Percentiles rank a stretch among this genome's conserved stretches.
Evolutionary conservation across 2,888 invertebrate genomes (phyloP).

Genomic region (Cryptocephalus moraei): DNA sequence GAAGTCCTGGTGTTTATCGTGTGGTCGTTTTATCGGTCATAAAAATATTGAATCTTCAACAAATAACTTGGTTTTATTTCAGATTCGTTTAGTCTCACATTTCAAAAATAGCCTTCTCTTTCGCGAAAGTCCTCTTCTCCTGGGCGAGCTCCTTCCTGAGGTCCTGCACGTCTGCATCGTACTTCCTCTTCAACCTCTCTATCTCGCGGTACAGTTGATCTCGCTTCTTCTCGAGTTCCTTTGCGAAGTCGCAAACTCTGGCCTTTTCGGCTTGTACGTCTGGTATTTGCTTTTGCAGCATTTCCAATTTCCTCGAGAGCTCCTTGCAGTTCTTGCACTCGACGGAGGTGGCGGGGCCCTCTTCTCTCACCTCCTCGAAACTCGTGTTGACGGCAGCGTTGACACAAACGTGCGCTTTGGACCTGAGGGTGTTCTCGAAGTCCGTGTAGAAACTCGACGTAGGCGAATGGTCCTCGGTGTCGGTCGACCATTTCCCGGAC

Average conservation of each 20-base stretch:
- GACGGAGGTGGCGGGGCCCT: background rate
- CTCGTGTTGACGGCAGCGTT: slow-evolving; percentile 19
- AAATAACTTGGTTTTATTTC: background rate
- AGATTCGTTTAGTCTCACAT: slow-evolving; percentile 19
- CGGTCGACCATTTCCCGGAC: background rate
- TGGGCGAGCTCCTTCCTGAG: slow-evolving; percentile 51
- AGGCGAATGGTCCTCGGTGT: slow-evolving; percentile 3
- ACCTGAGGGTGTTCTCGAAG: slow-evolving; percentile 13
- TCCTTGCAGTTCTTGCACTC: slow-evolving; percentile 15
- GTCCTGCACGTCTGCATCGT: slow-evolving; percentile 55
- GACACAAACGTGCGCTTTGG: slow-evolving; percentile 1
- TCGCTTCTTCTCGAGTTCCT: slow-evolving; percentile 39
- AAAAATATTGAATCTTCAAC: background rate
- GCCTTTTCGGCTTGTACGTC: slow-evolving; percentile 41
- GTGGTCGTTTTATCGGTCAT: too few relatives aligned
- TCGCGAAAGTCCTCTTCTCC: slow-evolving; percentile 50
- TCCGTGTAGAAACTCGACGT: slow-evolving; percentile 17
- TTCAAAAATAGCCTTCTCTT: slow-evolving; percentile 46
- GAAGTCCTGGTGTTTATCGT: too few relatives aligned
- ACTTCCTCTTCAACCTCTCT: slow-evolving; percentile 41
- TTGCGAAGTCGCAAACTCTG: slow-evolving; percentile 37
- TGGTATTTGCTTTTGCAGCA: slow-evolving; percentile 45
- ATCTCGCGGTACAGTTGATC: slow-evolving; percentile 44
- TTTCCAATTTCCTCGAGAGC: slow-evolving; percentile 27
- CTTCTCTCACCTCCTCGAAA: slow-evolving; percentile 7